phyloP scores from a whole-genome alignment of 2,113 vertebrate species.

The Conger conger region DNA sequence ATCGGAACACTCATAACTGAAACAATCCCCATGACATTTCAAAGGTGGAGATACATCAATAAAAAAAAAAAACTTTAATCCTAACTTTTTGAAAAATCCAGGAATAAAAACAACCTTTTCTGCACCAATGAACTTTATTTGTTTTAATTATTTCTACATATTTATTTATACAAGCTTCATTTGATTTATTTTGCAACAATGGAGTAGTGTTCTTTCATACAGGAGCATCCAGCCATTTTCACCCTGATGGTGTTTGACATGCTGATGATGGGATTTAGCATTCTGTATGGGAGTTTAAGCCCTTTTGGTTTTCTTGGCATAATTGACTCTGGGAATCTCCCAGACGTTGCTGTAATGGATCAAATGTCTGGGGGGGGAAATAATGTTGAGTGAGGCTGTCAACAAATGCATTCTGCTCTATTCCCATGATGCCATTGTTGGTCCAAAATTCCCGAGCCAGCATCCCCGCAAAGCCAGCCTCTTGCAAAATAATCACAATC shows the following conservation, averaged over 20 bases:
- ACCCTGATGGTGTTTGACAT: neutral
- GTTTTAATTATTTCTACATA: neutral
- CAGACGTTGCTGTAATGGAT: neutral
- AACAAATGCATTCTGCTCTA: neutral
- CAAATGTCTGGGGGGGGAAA: neutral
- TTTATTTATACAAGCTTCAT: neutral
- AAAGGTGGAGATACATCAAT: too few species aligned
- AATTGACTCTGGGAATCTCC: slow-evolving; percentile 1
- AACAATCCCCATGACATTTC: too few species aligned
- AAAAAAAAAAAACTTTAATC: too few species aligned
- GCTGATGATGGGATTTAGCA: neutral
- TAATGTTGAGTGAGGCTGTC: neutral
- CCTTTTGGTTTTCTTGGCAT: neutral
- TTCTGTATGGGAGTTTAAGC: neutral
- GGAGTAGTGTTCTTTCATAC: neutral
- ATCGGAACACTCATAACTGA: too few species aligned
- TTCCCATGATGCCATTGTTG: neutral
- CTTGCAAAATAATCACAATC: neutral
- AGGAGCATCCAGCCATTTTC: neutral
- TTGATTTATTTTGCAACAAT: neutral
- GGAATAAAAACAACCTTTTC: neutral
- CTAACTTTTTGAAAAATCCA: too few species aligned
- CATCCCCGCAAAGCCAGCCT: neutral
- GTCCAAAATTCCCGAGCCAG: neutral
- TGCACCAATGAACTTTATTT: neutral